Base-by-base conservation (phyloP, 2,888 invertebrate species). In the Trissolcus brochymenae region DNA sequence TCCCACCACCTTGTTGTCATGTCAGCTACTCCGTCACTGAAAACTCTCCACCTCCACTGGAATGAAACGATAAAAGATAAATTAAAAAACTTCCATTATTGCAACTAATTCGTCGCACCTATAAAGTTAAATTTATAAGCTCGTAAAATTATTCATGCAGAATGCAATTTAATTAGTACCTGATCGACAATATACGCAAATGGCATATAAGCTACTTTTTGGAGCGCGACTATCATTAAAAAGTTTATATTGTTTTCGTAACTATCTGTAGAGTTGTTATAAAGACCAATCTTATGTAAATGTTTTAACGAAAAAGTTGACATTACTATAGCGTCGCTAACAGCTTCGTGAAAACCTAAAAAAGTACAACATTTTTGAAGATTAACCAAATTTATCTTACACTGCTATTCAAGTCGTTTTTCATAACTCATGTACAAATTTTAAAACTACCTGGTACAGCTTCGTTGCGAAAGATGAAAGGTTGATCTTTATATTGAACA, bases 301-400 rank as follows among this genome's bases (percentile, higher is more conserved):
- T 96, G 96, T 14, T 92, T 92, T 0, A 95, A 92, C 49, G 95
- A 96, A 83, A 93, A 92, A 0, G 95, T 93, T 0, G 95, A 95
- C 11, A 96, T 90, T 0, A 93, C 92, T 29, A 96, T 92, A 0
- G 95, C 94, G 84, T 96, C 96, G 0, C 96, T 94, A 0, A 96
- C 91, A 0, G 95, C 96, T 88, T 96, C 96, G 84, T 96, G 95
- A 85, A 96, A 96, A 6, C 95, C 95, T 95, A 78, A 14, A 35
- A 54, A 56, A 16, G 6, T 16, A 0, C 35, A 35, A 35, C 35
- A 35, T 35, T 11, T 11, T 11, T 1, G 35, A 7, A 35, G 11
- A 35, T 35, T 35, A 35, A 35, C 1, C 1, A 35, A 35, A 35
- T 35, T 35, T 35, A 9, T 35, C 11, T 35, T 2, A 11, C 9